Conservation (phyloP, 2,888 invertebrate species). For the Nesidiocoris tenuis region DNA sequence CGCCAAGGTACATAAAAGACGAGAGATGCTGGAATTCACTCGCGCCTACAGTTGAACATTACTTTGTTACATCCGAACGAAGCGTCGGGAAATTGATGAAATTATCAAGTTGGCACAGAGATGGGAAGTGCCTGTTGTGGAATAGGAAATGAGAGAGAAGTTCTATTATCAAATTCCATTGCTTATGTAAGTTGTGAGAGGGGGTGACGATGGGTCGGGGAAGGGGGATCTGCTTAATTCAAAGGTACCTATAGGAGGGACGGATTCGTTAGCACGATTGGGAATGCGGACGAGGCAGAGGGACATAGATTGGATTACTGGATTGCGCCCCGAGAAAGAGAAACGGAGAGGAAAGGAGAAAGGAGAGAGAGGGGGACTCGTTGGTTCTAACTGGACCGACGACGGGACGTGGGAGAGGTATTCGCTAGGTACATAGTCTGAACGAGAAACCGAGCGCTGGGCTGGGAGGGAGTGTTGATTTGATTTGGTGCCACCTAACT, state of each 20-base stretch:
- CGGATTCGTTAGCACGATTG: conserved; percentile 26
- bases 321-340: neutral
- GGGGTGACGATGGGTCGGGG: neutral
- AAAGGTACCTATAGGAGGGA: conserved; percentile 18
- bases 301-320: neutral
- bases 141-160: conserved; percentile 26
- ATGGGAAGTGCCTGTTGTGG: neutral
- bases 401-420: neutral
- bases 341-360: neutral
- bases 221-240: conserved; percentile 28
- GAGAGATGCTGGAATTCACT: neutral
- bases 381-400: neutral
- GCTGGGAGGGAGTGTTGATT: conserved; percentile 10
- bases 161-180: conserved; percentile 28
- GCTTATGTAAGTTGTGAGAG: conserved; percentile 16
- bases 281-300: conserved; percentile 1
- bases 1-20: too few species aligned
- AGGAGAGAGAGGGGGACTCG: neutral
- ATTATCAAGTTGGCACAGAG: conserved; percentile 26
- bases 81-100: conserved; percentile 21
- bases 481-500: conserved; percentile 22
- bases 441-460: conserved; percentile 6
- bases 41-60: neutral
- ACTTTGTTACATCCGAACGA: neutral
- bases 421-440: conserved; percentile 15